Evolutionary conservation across 2,888 invertebrate species (phyloP).

Genomic region (Mactromeris polynyma): DNA sequence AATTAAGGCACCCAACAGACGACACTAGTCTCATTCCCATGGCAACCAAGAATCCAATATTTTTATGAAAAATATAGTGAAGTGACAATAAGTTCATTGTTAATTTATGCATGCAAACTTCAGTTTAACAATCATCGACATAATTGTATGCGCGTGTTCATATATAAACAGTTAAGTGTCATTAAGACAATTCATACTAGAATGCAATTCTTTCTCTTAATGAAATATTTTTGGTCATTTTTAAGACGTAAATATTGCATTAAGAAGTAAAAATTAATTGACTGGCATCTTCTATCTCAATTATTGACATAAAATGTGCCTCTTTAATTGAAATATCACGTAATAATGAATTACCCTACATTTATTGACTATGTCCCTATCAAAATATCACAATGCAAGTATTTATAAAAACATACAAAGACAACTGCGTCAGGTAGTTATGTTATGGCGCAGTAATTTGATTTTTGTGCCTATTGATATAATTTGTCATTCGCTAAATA

Average conservation of each 20-base stretch:
- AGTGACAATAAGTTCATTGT: too few species aligned
- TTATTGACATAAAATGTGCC: not conserved
- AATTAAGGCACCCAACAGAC: too few species aligned
- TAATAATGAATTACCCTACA: not conserved
- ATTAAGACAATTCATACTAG: too few species aligned
- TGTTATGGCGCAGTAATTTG: not conserved
- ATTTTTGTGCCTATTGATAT: not conserved
- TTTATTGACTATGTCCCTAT: not conserved
- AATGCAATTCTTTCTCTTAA: too few species aligned
- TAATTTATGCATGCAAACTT: too few species aligned
- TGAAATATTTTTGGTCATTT: not conserved
- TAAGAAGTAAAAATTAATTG: not conserved
- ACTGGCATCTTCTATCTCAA: not conserved
- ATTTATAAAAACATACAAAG: not conserved
- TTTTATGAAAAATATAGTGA: too few species aligned
- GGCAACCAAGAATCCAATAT: too few species aligned
- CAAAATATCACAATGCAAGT: not conserved
- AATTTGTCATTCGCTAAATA: not conserved
- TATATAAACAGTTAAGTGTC: too few species aligned
- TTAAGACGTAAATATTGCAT: not conserved
- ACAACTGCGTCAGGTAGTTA: not conserved
- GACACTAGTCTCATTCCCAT: too few species aligned
- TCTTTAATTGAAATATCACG: not conserved
- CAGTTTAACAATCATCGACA: too few species aligned
- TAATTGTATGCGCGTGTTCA: too few species aligned